Percentiles rank a stretch among this genome's conserved stretches.
Conservation (phyloP, 2,113 vertebrate genomes). For the Calidris pugnax region DNA sequence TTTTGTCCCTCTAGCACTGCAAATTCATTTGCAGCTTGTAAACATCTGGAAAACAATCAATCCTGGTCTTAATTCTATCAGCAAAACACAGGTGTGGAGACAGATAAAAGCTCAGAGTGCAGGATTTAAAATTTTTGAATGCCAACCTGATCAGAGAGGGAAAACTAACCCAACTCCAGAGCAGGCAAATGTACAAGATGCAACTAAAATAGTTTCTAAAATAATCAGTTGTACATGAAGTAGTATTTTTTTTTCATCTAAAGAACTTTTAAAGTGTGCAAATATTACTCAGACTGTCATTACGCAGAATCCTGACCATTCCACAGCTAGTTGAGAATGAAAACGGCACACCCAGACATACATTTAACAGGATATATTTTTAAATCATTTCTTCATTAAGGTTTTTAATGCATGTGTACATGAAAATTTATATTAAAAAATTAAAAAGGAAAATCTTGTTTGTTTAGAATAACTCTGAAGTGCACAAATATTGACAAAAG, state of each 20-base stretch:
- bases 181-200: not conserved
- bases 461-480: conserved; percentile 78
- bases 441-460: conserved; percentile 75
- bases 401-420: conserved; percentile 78
- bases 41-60: not conserved
- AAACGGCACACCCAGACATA: conserved; percentile 34
- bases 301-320: not conserved
- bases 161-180: not conserved
- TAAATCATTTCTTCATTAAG: conserved; percentile 72
- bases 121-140: not conserved
- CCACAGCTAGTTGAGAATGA: not conserved
- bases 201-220: not conserved
- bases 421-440: conserved; percentile 80
- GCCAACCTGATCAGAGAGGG: not conserved
- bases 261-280: not conserved
- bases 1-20: not conserved
- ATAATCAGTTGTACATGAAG: not conserved
- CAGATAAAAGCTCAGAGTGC: not conserved
- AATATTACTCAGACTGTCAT: not conserved
- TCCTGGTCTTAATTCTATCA: not conserved
- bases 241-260: not conserved
- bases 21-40: not conserved
- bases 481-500: conserved; percentile 79
- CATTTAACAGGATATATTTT: conserved; percentile 65
- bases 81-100: not conserved